Conservation (phyloP, 2,113 vertebrate genomes). For the Rattus rattus region DNA sequence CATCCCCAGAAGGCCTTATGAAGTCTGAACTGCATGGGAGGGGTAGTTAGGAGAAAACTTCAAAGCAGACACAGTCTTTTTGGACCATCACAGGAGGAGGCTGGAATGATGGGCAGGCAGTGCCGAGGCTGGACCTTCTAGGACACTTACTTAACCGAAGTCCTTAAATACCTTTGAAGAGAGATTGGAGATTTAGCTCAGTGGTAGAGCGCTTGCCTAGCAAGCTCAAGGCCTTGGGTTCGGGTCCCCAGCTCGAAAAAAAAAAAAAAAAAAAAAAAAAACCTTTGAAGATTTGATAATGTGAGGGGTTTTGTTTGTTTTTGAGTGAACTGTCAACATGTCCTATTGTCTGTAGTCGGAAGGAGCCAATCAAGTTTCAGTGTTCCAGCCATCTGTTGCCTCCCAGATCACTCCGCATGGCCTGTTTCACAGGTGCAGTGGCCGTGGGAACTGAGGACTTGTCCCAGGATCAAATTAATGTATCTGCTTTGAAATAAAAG, state of each 20-base stretch:
- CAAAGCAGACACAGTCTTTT: neutral
- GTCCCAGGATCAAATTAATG: neutral
- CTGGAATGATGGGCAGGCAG: no score
- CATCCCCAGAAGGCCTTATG: neutral
- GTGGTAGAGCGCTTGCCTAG: no score
- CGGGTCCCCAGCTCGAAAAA: no score
- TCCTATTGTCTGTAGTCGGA: neutral
- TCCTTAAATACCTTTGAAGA: neutral
- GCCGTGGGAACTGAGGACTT: neutral
- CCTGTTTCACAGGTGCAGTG: no score
- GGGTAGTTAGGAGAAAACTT: neutral
- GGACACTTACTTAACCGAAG: neutral
- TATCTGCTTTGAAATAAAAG: neutral
- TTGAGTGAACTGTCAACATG: neutral
- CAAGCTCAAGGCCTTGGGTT: no score
- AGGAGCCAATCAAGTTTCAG: neutral
- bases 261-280: no score
- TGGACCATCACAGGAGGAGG: neutral
- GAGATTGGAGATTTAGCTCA: no score
- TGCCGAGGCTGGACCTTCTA: rapidly evolving
- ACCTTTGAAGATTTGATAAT: neutral
- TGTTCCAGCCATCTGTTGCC: neutral
- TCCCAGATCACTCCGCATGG: rapidly evolving
- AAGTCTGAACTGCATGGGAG: neutral
- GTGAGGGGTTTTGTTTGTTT: neutral